Conservation (phyloP, 2,797 vertebrate species). For the Notamacropus eugenii region DNA sequence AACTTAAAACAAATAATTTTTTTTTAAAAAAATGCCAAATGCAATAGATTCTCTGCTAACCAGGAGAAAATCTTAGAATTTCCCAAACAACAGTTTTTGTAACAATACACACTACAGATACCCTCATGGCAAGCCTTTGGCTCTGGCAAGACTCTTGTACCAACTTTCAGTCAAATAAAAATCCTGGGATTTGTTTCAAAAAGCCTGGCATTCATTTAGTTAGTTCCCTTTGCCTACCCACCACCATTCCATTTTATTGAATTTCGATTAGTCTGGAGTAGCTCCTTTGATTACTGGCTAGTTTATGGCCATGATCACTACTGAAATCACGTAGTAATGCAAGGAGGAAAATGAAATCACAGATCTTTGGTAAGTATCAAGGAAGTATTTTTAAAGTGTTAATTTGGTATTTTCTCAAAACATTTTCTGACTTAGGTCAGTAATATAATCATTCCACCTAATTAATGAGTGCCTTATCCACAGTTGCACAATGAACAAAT, state of each 20-base stretch:
- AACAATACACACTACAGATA: background rate
- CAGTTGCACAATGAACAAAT: background rate
- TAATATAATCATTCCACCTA: background rate
- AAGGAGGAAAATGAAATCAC: background rate
- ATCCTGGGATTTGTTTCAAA: background rate
- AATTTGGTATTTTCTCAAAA: background rate
- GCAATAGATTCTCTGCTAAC: background rate
- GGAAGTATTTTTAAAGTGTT: background rate
- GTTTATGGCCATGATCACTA: background rate
- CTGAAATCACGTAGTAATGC: background rate
- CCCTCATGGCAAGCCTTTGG: background rate
- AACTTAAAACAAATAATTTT: no score
- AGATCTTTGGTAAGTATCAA: background rate
- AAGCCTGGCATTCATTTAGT: background rate
- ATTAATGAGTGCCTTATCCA: background rate
- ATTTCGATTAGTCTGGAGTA: background rate
- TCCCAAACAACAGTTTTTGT: background rate
- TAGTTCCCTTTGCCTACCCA: background rate
- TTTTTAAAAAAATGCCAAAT: background rate
- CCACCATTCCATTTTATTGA: background rate
- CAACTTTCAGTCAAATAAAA: background rate
- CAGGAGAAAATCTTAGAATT: background rate
- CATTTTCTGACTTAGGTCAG: background rate
- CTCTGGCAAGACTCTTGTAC: background rate
- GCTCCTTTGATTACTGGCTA: background rate